Evolutionary conservation across 1,140 invertebrate genomes (phyloP), one percentile per base, ranked within the genome.

Genomic region (Neomicropteryx cornuta): DNA sequence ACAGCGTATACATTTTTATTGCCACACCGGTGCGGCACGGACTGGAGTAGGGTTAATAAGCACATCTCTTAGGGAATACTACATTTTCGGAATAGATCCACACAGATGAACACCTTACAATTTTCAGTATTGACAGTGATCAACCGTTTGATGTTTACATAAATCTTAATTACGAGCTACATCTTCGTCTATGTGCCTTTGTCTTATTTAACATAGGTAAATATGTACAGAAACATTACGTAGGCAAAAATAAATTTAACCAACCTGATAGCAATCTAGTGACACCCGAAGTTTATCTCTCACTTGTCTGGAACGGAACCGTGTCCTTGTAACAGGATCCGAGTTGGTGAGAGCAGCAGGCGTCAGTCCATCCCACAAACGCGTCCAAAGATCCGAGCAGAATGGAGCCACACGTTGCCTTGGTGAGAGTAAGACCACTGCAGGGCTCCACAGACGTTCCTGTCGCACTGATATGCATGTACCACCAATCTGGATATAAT

Each of bases 391-490:
- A 53, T 90, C 86, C 30, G 75, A 75, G 37, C 77, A 66, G 56
- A 87, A 87, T 33, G 84, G 83, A 18, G 81, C 72, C 16, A 88
- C 65, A 35, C 86, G 70, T 51, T 88, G 85, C 31, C 84, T 76
- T 2, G 83, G 84, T 1, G 83, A 83, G 18, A 90, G 61, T 14
- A 90, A 62, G 77, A 87, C 86, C 49, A 84, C 85, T 4, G 77
- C 76, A 13, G 81, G 83, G 46, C 86, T 85, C 71, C 81, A 83
- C 18, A 87, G 58, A 35, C 76, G 72, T 54, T 84, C 81, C 48
- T 82, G 76, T 41, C 64, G 71, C 31, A 77, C 53, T 3, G 61
- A 70, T 22, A 76, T 56, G 18, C 39, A 62, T 11, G 65, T 51
- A 18, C 66, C 45, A 11, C 62, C 49, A 8, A 59, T 52, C 64